Evolutionary conservation across 2,888 invertebrate species (phyloP).

Genomic region (Phengaris arion): DNA sequence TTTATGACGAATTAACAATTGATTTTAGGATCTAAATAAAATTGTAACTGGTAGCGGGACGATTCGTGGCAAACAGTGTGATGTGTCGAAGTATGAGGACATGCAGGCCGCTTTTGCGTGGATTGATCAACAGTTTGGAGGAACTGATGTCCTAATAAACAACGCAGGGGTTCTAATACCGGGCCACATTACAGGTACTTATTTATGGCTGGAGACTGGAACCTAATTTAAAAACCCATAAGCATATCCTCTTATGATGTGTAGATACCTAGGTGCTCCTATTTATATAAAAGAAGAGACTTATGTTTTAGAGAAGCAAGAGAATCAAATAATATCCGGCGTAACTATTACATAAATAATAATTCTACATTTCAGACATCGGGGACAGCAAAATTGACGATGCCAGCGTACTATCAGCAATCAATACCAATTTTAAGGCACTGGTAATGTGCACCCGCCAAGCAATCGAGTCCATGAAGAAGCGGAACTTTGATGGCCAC

Average conservation of each 20-base stretch:
- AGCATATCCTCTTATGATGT: too few species aligned
- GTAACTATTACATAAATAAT: too few species aligned
- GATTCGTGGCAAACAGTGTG: conserved; percentile 48
- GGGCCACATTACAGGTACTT: conserved; percentile 37
- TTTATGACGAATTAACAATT: too few species aligned
- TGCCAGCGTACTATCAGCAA: conserved; percentile 44
- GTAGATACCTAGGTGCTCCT: too few species aligned
- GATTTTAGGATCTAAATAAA: neutral
- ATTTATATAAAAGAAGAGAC: too few species aligned
- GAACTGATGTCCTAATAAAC: conserved; percentile 54
- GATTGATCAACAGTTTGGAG: conserved; percentile 48
- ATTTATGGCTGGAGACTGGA: neutral
- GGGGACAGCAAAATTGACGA: conserved; percentile 46
- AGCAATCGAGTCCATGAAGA: conserved; percentile 70
- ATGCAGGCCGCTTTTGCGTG: conserved; percentile 48
- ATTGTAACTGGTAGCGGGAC: conserved; percentile 43
- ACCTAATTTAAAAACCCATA: too few species aligned
- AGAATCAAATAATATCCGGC: too few species aligned
- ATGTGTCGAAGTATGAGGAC: conserved; percentile 49
- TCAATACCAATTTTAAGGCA: conserved; percentile 72
- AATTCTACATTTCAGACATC: conserved; percentile 42
- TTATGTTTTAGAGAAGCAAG: too few species aligned
- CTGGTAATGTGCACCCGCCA: conserved; percentile 65
- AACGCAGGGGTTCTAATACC: conserved; percentile 51
- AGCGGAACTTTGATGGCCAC: conserved; percentile 60